Evolutionary conservation across 64 coral and sea anemone genomes (phyloP).

Genomic region (Anthopleura sola): DNA sequence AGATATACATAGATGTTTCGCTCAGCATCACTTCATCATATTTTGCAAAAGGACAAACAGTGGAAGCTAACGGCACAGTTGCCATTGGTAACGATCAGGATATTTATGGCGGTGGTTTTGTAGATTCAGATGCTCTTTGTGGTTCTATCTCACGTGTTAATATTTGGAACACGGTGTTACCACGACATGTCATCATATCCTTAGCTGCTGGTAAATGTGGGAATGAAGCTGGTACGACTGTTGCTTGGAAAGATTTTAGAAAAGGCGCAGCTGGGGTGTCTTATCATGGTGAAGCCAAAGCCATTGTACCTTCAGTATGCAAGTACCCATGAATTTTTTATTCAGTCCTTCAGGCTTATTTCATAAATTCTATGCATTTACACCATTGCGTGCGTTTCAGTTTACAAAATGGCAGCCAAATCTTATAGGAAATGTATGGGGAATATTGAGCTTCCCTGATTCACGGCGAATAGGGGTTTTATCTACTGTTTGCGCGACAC

Average conservation of each 20-base stretch:
- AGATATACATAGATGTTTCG: slow-evolving; percentile 43
- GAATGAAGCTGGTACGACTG: slow-evolving; percentile 37
- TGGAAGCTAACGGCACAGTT: slow-evolving; percentile 19
- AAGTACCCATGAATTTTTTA: background rate
- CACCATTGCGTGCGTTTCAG: too few species aligned
- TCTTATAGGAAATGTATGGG: too few species aligned
- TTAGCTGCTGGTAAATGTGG: slow-evolving; percentile 51
- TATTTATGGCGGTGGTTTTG: slow-evolving; percentile 12
- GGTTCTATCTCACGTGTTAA: slow-evolving; percentile 63
- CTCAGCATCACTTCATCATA: background rate
- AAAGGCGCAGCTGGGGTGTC: background rate
- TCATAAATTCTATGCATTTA: too few species aligned
- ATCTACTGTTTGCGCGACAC: too few species aligned
- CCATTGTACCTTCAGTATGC: background rate
- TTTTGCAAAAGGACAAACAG: background rate
- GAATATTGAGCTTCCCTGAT: too few species aligned
- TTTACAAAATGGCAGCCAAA: too few species aligned
- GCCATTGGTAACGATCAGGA: slow-evolving; percentile 60
- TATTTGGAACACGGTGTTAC: slow-evolving; percentile 55
- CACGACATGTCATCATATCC: slow-evolving; percentile 27
- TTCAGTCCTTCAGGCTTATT: too few species aligned
- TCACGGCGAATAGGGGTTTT: too few species aligned
- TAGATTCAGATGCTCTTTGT: slow-evolving; percentile 29
- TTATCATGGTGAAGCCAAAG: slow-evolving; percentile 4
- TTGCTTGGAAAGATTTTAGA: slow-evolving; percentile 57